phyloP scores from a whole-genome alignment of 2,888 invertebrate genomes.

The Metalampra italica region DNA sequence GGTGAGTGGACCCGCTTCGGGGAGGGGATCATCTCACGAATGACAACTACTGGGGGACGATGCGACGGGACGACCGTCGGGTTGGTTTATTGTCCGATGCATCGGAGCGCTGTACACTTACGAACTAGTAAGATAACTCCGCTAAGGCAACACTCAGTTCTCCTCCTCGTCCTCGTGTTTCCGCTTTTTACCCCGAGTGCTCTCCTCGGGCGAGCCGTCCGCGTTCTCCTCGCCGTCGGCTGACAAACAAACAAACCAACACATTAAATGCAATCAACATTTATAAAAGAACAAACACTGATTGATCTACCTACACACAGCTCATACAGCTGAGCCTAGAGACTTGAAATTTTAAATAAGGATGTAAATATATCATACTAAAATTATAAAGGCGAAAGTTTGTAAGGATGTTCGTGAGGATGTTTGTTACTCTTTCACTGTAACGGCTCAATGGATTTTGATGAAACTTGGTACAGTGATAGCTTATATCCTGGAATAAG shows the following conservation, averaged over 20 bases:
- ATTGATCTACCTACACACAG: too few relatives aligned
- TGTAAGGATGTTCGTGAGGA: too few relatives aligned
- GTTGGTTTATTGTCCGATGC: conserved; percentile 74
- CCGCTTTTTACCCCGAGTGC: conserved; percentile 80
- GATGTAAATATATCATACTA: too few relatives aligned
- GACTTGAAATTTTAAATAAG: too few relatives aligned
- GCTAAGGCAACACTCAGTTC: conserved; percentile 73
- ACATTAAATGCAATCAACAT: not conserved
- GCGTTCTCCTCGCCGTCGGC: conserved; percentile 63
- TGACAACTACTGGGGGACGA: conserved; percentile 55
- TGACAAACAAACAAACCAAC: conserved; percentile 3
- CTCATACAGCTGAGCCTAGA: too few relatives aligned
- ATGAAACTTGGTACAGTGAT: too few relatives aligned
- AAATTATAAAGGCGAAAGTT: too few relatives aligned
- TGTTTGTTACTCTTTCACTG: too few relatives aligned
- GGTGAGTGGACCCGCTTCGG: conserved; percentile 35
- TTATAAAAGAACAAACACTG: too few relatives aligned
- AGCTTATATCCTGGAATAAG: too few relatives aligned
- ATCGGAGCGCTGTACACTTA: conserved; percentile 76
- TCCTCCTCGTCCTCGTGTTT: conserved; percentile 79
- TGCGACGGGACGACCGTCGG: conserved; percentile 30
- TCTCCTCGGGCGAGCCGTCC: conserved; percentile 65
- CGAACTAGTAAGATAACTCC: conserved; percentile 73
- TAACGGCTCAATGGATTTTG: too few relatives aligned
- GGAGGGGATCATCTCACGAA: conserved; percentile 52